Evolutionary conservation across 2,113 vertebrate species (phyloP), one percentile per base, ranked within the genome.

Genomic region (Seriola dumerili): DNA sequence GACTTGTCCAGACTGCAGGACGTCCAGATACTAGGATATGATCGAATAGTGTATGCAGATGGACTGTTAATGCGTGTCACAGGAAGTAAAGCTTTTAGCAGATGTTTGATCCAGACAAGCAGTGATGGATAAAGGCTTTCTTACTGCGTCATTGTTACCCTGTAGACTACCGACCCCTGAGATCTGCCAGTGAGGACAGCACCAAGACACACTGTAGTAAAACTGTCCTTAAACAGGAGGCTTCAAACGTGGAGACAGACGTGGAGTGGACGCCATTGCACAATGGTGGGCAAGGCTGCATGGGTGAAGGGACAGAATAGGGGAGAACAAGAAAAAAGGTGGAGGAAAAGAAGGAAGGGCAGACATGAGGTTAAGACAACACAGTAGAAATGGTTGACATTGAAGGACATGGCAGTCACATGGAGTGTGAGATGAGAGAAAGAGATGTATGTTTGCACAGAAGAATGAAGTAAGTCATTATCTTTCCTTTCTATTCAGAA

Each of bases 221-320:
- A 75, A 83, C 1, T 0, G 70, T 77, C 32, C 21, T 42, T 23
- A 70, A 76, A 59, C 48, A 55, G 70, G 50, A 85, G 14, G 72
- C 67, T 68, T 80, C 58, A 65, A 58, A 69, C 0, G 92, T 94
- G 52, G 71, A 88, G 46, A 32, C 76, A 7, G 84, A 80, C 9
- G 68, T 2, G 38, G 89, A 88, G 50, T 11, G 36, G 73, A 80
- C 0, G 0, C 76, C 62, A 7, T 67, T 9, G 46, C 72, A 85
- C 80, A 89, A 89, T 16, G 71, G 71, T 29, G 74, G 76, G 58
- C 64, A 73, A 0, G 0, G 71, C 89, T 94, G 90, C 48, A 72
- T 38, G 63, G 64, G 52, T 9, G 62, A 29, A 79, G 23, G 48
- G 62, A 72, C 61, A 83, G 57, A 55, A 72, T 0, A 64, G 44